Percentiles rank a stretch among this genome's conserved stretches.
phyloP scores from a whole-genome alignment of 2,113 vertebrate species.

The Monopterus albus region DNA sequence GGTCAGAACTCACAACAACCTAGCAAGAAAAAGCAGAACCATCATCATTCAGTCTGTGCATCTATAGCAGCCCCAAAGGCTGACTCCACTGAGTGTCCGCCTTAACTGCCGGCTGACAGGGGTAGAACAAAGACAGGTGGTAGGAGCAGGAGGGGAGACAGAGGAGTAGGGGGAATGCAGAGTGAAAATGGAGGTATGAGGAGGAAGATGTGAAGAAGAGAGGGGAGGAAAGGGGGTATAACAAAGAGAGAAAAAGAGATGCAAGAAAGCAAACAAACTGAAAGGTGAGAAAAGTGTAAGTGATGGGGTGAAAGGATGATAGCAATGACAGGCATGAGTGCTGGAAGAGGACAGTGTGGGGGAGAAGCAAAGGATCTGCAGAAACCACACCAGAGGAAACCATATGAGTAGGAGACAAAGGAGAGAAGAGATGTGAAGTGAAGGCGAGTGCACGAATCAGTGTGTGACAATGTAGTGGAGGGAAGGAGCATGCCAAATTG shows the following conservation, averaged over 20 bases:
- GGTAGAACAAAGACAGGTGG: slow-evolving; percentile 62
- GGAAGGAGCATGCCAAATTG: slow-evolving; percentile 51
- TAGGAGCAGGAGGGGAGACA: slow-evolving; percentile 19
- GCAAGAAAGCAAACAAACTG: background rate
- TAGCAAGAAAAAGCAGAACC: slow-evolving; percentile 51
- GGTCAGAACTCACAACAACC: slow-evolving; percentile 60
- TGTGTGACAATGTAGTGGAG: slow-evolving; percentile 48
- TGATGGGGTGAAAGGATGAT: slow-evolving; percentile 17
- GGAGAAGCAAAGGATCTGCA: slow-evolving; percentile 13
- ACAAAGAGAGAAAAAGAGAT: background rate
- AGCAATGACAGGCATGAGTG: background rate
- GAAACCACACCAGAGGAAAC: slow-evolving; percentile 10
- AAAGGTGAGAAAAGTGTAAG: background rate
- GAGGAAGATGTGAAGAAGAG: background rate
- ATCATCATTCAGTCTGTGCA: slow-evolving; percentile 53
- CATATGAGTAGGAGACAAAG: slow-evolving; percentile 54
- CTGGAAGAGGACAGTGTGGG: slow-evolving; percentile 10
- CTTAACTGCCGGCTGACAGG: slow-evolving; percentile 45
- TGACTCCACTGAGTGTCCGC: slow-evolving; percentile 25
- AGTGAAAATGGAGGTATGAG: slow-evolving; percentile 13
- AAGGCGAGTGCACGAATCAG: slow-evolving; percentile 51
- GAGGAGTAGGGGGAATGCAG: background rate
- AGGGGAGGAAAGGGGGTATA: background rate
- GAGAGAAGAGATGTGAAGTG: slow-evolving; percentile 50
- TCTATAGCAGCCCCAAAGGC: slow-evolving; percentile 28